Evolutionary conservation across 2,888 invertebrate genomes (phyloP).

Genomic region (Coelogynopora nodosa): DNA sequence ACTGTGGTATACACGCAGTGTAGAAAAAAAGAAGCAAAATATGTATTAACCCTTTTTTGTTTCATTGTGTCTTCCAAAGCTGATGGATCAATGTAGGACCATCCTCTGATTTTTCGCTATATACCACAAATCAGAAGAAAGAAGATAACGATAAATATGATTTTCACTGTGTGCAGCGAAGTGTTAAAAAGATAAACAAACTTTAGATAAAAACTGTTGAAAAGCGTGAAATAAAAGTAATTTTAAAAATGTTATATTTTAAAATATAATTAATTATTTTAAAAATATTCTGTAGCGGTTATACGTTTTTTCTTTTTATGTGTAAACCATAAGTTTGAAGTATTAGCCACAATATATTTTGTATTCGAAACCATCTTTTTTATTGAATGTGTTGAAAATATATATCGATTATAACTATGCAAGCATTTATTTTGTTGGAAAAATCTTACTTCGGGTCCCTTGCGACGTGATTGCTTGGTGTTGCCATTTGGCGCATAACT

Average conservation of each 20-base stretch:
- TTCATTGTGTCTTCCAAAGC: not conserved
- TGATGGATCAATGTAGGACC: constrained; percentile 27
- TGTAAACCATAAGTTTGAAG: not conserved
- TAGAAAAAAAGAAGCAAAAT: not conserved
- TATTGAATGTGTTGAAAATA: no score
- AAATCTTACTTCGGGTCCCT: constrained; percentile 22
- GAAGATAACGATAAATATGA: no score
- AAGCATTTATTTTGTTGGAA: no score
- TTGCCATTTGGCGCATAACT: constrained; percentile 10
- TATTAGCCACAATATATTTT: not conserved
- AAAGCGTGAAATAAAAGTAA: not conserved
- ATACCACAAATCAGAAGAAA: not conserved
- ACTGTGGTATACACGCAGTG: no score
- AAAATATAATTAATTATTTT: not conserved
- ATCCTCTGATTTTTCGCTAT: constrained; percentile 36
- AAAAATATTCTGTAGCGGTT: no score
- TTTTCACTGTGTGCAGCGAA: no score
- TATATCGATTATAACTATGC: no score
- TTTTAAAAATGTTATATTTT: not conserved
- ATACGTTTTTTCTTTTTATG: no score
- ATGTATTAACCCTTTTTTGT: not conserved
- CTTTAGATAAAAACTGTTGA: no score
- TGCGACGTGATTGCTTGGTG: constrained; percentile 11
- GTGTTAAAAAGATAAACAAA: no score
- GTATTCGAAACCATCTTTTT: not conserved